Evolutionary conservation across 2,797 vertebrate species (phyloP).

Genomic region (Acropternis orthonyx): DNA sequence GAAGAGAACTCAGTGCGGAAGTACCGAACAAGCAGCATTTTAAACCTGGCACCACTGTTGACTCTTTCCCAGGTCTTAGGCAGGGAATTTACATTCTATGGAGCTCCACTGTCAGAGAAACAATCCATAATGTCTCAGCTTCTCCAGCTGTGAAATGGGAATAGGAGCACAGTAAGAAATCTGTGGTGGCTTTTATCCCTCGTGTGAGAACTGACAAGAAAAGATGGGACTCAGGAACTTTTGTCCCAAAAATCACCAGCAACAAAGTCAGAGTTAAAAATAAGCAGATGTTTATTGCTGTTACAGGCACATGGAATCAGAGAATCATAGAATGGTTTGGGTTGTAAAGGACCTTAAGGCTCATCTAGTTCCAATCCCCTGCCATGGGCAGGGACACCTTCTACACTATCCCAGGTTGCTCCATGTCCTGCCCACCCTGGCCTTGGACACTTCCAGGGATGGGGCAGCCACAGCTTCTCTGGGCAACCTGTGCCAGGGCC

Average conservation of each 20-base stretch:
- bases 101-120: conserved; percentile 1
- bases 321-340: background rate
- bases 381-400: background rate
- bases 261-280: background rate
- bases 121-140: background rate
- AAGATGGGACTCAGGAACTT: background rate
- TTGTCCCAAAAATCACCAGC: background rate
- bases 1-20: background rate
- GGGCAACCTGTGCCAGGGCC: accelerated
- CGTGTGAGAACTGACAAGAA: background rate
- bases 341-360: background rate
- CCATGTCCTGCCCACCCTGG: accelerated
- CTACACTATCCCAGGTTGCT: accelerated
- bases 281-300: background rate
- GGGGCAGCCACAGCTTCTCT: background rate
- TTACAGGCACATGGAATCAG: background rate
- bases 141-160: conserved; percentile 16
- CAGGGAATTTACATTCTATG: conserved; percentile 32
- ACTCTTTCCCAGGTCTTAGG: background rate
- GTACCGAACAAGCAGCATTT: background rate
- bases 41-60: background rate
- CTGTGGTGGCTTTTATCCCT: background rate
- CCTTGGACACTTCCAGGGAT: background rate
- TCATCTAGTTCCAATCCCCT: background rate
- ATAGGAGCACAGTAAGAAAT: background rate